These are phyloP conservation scores for Thereva nobilitata DNA, from an alignment of 2,888 invertebrate genomes.

Conservation along the genomic window DNA sequence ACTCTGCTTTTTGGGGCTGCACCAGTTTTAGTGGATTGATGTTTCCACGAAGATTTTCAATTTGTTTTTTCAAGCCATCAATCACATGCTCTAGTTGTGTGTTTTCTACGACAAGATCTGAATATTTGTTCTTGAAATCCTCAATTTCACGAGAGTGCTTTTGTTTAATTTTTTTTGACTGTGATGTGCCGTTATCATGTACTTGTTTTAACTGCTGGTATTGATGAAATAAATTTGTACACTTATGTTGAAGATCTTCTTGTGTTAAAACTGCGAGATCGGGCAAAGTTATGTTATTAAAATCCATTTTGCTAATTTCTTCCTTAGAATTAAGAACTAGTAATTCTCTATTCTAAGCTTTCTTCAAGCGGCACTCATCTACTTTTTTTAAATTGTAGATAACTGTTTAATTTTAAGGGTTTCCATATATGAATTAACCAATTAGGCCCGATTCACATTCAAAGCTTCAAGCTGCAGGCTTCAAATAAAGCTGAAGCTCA, in stretches of 20 bases:
- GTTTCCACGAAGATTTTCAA: neutral
- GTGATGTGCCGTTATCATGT: conserved; percentile 51
- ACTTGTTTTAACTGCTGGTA: conserved; percentile 47
- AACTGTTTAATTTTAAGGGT: too few relatives aligned
- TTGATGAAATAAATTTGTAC: conserved; percentile 48
- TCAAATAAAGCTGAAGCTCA: too few relatives aligned
- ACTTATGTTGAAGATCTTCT: conserved; percentile 55
- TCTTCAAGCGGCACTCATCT: too few relatives aligned
- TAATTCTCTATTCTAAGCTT: too few relatives aligned
- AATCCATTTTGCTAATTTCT: too few relatives aligned
- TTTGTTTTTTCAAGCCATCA: conserved; percentile 15
- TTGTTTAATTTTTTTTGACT: conserved; percentile 45
- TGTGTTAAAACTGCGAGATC: conserved; percentile 26
- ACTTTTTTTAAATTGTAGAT: too few relatives aligned
- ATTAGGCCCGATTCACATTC: too few relatives aligned
- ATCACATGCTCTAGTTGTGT: conserved; percentile 22
- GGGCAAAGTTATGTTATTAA: conserved; percentile 44
- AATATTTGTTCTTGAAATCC: conserved; percentile 34
- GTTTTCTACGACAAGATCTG: neutral
- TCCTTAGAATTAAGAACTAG: too few relatives aligned
- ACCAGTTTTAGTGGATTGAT: neutral
- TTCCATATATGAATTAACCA: too few relatives aligned
- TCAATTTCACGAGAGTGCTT: conserved; percentile 38
- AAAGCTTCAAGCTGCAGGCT: too few relatives aligned
- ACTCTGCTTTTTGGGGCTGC: neutral